A percentile compares a stretch with the other conserved stretches of the same genome.
Evolutionary conservation across 2,113 vertebrate genomes (phyloP).

Genomic region (Onychorhynchus coronatus): DNA sequence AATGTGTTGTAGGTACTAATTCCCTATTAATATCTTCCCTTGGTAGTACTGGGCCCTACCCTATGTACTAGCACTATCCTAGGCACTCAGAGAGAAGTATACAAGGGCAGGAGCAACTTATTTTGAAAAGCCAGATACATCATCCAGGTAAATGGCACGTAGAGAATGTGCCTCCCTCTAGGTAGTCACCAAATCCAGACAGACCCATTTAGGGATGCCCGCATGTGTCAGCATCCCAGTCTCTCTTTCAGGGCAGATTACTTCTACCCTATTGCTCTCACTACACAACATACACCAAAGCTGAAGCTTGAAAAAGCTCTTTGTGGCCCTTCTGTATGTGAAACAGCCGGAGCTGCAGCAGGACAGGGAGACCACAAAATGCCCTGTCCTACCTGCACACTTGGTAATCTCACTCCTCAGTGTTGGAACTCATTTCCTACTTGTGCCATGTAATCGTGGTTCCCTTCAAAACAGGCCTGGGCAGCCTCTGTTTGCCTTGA

Average conservation of each 20-base stretch:
- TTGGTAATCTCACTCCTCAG: background rate
- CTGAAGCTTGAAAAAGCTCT: background rate
- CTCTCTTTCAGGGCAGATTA: background rate
- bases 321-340: background rate
- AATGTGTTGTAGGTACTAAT: background rate
- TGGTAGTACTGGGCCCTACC: background rate
- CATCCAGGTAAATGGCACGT: fast-evolving
- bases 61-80: background rate
- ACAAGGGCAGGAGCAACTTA: background rate
- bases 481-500: background rate
- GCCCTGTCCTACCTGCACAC: background rate
- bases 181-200: fast-evolving
- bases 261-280: no score
- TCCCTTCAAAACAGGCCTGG: background rate
- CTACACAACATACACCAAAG: background rate
- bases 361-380: fast-evolving
- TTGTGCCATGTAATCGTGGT: fast-evolving
- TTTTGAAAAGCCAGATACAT: background rate
- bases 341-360: background rate
- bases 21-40: fast-evolving
- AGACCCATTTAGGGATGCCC: background rate
- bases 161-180: fast-evolving
- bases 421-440: background rate
- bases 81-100: background rate
- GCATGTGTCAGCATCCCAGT: background rate